phyloP scores from a whole-genome alignment of 37 sponge, comb jelly and placozoan genomes.

The Sycon ciliatum region DNA sequence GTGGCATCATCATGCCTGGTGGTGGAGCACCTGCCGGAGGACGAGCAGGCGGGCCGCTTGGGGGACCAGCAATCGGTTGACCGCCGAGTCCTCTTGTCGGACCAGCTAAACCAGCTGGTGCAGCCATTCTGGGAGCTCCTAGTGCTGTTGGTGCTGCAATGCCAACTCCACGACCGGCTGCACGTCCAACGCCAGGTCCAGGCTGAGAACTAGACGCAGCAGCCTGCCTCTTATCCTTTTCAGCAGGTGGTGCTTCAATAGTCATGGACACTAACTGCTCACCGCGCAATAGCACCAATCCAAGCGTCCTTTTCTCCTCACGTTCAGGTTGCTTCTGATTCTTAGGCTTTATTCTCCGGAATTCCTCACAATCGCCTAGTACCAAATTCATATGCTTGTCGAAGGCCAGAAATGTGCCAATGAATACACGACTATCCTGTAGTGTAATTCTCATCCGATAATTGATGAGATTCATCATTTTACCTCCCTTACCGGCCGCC shows the following conservation, averaged over 20 bases:
- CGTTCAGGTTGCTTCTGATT: conserved; percentile 58
- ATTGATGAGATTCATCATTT: conserved; percentile 72
- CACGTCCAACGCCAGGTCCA: conserved; percentile 83
- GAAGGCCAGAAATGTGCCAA: conserved; percentile 92
- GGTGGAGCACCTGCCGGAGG: no score
- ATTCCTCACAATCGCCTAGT: conserved; percentile 93
- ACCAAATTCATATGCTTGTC: conserved; percentile 96
- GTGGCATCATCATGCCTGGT: no score
- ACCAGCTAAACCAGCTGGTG: conserved; percentile 61
- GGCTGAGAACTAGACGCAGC: conserved; percentile 9
- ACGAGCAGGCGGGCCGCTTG: no score
- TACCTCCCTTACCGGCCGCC: conserved; percentile 59
- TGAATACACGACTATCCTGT: conserved; percentile 83
- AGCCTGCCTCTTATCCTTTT: conserved; percentile 26
- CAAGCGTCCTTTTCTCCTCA: conserved; percentile 93
- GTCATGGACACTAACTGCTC: conserved; percentile 91
- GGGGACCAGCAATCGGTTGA: no score
- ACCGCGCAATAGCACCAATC: conserved; percentile 82
- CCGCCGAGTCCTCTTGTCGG: conserved; percentile 86
- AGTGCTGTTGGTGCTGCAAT: conserved; percentile 1
- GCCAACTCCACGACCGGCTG: conserved; percentile 82
- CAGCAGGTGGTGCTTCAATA: conserved; percentile 82
- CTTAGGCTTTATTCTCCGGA: conserved; percentile 78
- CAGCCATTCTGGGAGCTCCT: neutral
- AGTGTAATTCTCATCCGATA: conserved; percentile 80